Evolutionary conservation across 2,888 invertebrate genomes (phyloP).

Genomic region (Troilus luridus): DNA sequence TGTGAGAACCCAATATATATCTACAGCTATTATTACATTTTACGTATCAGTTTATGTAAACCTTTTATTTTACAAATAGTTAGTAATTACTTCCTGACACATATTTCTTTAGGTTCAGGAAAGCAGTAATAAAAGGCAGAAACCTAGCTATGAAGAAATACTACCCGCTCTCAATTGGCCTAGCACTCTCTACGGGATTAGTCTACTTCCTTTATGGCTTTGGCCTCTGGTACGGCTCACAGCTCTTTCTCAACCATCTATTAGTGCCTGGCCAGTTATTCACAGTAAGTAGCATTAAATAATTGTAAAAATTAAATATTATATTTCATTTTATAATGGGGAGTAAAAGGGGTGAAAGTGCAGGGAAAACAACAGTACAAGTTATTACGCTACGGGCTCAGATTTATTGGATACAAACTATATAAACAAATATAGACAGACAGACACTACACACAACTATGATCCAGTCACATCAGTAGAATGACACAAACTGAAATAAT

Average conservation of each 20-base stretch:
- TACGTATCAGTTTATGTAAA: neutral
- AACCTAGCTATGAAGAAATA: conserved; percentile 67
- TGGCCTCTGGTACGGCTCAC: conserved; percentile 72
- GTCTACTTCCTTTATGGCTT: conserved; percentile 70
- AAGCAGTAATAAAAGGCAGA: conserved; percentile 66
- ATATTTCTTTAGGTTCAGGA: conserved; percentile 65
- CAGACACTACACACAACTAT: no score
- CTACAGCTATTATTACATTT: no score
- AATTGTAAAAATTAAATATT: no score
- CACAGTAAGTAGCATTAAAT: conserved; percentile 64
- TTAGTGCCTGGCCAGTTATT: conserved; percentile 67
- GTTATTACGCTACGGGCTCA: no score
- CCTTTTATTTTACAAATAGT: neutral
- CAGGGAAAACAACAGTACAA: no score
- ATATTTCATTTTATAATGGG: no score
- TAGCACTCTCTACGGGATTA: conserved; percentile 68
- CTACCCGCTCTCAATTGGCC: conserved; percentile 63
- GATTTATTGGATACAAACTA: no score
- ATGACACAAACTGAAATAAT: no score
- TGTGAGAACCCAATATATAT: no score
- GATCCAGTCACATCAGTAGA: no score
- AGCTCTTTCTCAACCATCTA: conserved; percentile 68
- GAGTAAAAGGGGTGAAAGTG: no score
- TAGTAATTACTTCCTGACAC: neutral
- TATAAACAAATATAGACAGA: no score